Base-by-base conservation (phyloP, 2,113 vertebrate species). In the Trachemys scripta region DNA sequence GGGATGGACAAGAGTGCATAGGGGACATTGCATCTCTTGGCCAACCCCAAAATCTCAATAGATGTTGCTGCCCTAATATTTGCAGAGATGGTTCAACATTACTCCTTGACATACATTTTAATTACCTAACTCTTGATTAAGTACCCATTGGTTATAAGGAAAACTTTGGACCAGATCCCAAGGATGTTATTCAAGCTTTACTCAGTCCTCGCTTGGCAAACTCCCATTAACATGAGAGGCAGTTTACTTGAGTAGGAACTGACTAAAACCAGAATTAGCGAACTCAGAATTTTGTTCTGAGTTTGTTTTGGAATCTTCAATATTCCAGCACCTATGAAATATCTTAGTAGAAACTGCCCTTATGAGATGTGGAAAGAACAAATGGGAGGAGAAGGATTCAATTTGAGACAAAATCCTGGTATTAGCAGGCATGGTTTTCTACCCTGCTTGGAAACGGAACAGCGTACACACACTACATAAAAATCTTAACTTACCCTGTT, bases 311-410 rank as follows among this genome's bases (percentile, higher is more conserved):
- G 62, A 69, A 69, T 69, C n/a, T n/a, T 31, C 13, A 93, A 91
- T 78, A 35, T 81, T 87, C 45, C 51, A 69, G 89, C 85, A 90
- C 38, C 69, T 91, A 50, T 86, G 84, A 90, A 82, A 81, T 56
- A 94, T 84, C 94, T 72, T 24, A 84, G 7, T 49, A 76, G 59
- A 90, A 69, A 79, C 87, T 81, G 84, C 78, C 94, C 96, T 94
- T 95, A 89, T 96, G 94, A 84, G n/a, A 27, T 49, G 88, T 94
- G 80, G 2, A 92, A 93, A 96, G 59, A 62, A 62, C 94, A 95
- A 93, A 94, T 84, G 80, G 90, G 92, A 93, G 59, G 83, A 85
- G 82, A 31, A 90, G 81, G 87, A 86, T 92, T 86, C 79, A 81
- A 88, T 82, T 49, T 87, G 62, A 88, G 85, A 92, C 45, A 95